Conservation (phyloP, 2,797 vertebrate genomes). For the Sebastiscus albofasciatus region DNA sequence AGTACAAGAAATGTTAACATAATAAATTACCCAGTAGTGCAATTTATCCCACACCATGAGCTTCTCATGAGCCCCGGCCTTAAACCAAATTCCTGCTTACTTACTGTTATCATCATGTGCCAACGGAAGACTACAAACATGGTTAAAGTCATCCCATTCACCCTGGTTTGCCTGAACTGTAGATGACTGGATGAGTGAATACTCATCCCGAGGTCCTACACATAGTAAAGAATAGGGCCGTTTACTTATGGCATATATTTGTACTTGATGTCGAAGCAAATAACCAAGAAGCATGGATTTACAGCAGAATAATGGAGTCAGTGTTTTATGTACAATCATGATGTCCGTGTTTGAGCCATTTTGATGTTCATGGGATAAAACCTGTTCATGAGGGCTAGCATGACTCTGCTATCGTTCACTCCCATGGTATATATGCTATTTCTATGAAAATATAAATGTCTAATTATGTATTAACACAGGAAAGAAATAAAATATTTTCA, state of each 20-base stretch:
- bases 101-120: not conserved
- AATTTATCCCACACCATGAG: constrained; percentile 11
- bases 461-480: constrained; percentile 83
- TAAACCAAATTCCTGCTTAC: constrained; percentile 26
- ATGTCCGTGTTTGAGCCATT: constrained; percentile 78
- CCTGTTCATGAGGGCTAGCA: constrained; percentile 84
- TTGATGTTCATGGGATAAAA: constrained; percentile 82
- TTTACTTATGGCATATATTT: constrained; percentile 75
- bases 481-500: constrained; percentile 87
- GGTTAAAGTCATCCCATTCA: not conserved
- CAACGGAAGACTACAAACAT: not conserved
- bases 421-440: constrained; percentile 77
- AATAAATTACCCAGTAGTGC: constrained; percentile 1
- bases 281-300: constrained; percentile 83
- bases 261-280: constrained; percentile 71
- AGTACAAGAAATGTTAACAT: constrained; percentile 5
- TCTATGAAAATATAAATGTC: constrained; percentile 84
- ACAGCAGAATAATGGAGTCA: constrained; percentile 76
- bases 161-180: constrained; percentile 37
- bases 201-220: constrained; percentile 42
- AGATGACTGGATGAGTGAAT: constrained; percentile 40
- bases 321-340: constrained; percentile 81
- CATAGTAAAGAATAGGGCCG: constrained; percentile 56
- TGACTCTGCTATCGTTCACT: constrained; percentile 83
- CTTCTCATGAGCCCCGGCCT: constrained; percentile 32